A percentile compares a stretch with the other conserved stretches of the same genome.
Evolutionary conservation across 2,797 vertebrate species (phyloP).

Genomic region (Hippocampus kuda): DNA sequence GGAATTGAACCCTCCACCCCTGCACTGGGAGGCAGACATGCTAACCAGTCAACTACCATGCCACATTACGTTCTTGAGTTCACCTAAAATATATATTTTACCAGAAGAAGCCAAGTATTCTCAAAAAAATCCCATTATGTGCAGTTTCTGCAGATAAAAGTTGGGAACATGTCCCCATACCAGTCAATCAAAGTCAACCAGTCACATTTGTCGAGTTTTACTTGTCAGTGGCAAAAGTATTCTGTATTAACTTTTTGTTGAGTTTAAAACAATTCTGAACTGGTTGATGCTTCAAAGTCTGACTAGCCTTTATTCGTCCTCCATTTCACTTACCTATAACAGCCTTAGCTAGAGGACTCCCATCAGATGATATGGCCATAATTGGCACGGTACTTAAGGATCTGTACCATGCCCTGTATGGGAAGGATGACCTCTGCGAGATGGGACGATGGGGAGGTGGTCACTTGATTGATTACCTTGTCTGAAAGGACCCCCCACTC

Average conservation of each 20-base stretch:
- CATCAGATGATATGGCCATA: slow-evolving; percentile 29
- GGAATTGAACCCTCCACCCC: too few species aligned
- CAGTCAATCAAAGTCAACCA: too few species aligned
- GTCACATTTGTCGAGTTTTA: too few species aligned
- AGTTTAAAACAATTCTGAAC: background rate
- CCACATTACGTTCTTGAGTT: too few species aligned
- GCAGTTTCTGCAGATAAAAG: too few species aligned
- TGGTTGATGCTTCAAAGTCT: background rate
- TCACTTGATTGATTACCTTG: slow-evolving; percentile 68
- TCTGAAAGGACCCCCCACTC: slow-evolving; percentile 36
- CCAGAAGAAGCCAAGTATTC: too few species aligned
- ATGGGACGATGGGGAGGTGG: slow-evolving; percentile 13
- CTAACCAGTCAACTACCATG: too few species aligned
- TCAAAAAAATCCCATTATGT: too few species aligned
- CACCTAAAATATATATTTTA: too few species aligned
- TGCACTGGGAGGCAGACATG: too few species aligned
- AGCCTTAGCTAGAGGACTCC: slow-evolving; percentile 10
- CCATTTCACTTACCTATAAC: slow-evolving; percentile 7
- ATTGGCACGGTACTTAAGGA: slow-evolving; percentile 48
- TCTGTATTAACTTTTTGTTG: background rate
- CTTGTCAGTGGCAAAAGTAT: background rate
- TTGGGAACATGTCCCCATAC: too few species aligned
- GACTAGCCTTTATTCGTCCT: background rate
- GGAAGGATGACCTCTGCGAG: slow-evolving; percentile 47
- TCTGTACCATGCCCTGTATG: slow-evolving; percentile 50